Evolutionary conservation across 92 coral and sea anemone species (phyloP).

Genomic region (Bergia puertoricense): DNA sequence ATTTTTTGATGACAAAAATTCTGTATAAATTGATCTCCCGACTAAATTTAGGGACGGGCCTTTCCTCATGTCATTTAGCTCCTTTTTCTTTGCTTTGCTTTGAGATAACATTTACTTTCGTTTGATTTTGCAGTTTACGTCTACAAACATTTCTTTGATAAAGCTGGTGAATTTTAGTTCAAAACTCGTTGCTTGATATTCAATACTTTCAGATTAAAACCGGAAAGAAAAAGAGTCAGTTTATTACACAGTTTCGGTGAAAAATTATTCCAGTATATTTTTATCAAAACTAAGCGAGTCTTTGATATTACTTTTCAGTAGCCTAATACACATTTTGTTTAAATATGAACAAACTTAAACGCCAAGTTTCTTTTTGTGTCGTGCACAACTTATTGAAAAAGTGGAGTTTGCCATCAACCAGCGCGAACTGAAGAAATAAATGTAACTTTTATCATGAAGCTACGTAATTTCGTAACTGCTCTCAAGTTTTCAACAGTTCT

Average conservation of each 20-base stretch:
- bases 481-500: background rate
- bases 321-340: background rate
- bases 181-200: background rate
- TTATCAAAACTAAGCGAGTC: background rate
- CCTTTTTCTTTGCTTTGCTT: background rate
- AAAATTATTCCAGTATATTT: background rate
- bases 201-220: conserved; percentile 9
- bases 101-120: conserved; percentile 2
- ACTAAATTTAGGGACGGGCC: conserved; percentile 10
- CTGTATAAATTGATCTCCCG: conserved; percentile 31
- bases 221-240: background rate
- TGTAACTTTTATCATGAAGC: conserved; percentile 4
- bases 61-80: background rate
- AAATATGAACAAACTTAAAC: background rate
- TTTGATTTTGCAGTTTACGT: background rate
- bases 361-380: background rate
- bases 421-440: background rate
- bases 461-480: background rate
- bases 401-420: background rate
- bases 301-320: background rate
- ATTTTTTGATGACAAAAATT: conserved; percentile 25
- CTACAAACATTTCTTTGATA: background rate
- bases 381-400: background rate
- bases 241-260: conserved; percentile 5
- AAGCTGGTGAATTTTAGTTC: background rate